A percentile compares a stretch with the other conserved stretches of the same genome.
phyloP scores from a whole-genome alignment of 2,113 vertebrate species.

The Platycercus adscitus region DNA sequence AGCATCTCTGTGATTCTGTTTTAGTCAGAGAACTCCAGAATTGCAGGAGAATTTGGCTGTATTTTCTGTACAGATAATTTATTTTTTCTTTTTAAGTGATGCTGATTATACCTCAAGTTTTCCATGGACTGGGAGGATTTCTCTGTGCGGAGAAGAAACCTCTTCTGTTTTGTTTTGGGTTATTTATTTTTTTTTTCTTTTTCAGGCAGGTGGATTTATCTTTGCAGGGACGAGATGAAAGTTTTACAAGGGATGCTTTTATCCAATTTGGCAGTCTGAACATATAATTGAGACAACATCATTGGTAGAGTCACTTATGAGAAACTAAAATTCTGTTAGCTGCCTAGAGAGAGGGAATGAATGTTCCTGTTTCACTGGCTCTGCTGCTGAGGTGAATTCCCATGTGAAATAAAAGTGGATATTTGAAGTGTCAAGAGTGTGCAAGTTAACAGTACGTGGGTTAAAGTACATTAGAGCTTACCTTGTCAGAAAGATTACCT shows the following conservation, averaged over 20 bases:
- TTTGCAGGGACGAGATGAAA: slow-evolving; percentile 14
- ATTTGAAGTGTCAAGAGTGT: slow-evolving; percentile 36
- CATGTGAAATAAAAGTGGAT: background rate
- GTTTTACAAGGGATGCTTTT: slow-evolving; percentile 5
- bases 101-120: background rate
- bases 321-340: background rate
- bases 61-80: background rate
- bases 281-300: slow-evolving; percentile 39
- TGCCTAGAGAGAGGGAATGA: background rate
- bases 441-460: background rate
- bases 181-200: background rate
- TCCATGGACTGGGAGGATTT: background rate
- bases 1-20: background rate
- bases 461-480: slow-evolving; percentile 9
- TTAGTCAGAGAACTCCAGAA: background rate
- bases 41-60: background rate
- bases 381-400: background rate
- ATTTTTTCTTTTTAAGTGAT: background rate
- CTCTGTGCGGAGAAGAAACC: background rate
- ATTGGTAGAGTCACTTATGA: background rate
- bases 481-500: slow-evolving; percentile 30
- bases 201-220: slow-evolving; percentile 21
- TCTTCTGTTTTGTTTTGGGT: background rate
- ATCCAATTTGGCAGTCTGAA: slow-evolving; percentile 47
- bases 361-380: background rate